Percentiles rank a stretch among this genome's conserved stretches.
Evolutionary conservation across 2,797 vertebrate genomes (phyloP).

Genomic region (Argyrosomus regius): DNA sequence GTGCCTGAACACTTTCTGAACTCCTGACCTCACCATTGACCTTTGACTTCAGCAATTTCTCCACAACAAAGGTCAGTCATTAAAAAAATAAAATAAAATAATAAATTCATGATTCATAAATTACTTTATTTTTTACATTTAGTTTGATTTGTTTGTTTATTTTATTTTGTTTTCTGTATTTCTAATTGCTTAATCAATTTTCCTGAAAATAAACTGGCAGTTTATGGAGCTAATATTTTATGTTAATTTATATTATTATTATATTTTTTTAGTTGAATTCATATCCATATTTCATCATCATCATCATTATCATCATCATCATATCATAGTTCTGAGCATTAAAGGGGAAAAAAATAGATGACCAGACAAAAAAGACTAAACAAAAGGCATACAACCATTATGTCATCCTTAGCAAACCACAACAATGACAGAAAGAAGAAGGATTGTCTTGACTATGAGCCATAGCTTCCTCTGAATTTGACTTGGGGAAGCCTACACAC

Average conservation of each 20-base stretch:
- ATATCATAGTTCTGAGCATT: no score
- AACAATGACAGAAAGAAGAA: not conserved
- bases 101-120: no score
- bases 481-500: not conserved
- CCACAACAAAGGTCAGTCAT: no score
- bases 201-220: not conserved
- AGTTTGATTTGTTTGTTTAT: no score
- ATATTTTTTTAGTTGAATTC: not conserved
- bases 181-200: not conserved
- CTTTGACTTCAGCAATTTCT: no score
- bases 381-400: accelerated
- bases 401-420: not conserved
- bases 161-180: not conserved
- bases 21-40: no score
- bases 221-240: not conserved
- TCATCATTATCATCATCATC: no score
- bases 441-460: no score
- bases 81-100: no score
- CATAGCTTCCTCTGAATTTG: not conserved
- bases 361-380: not conserved
- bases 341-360: no score
- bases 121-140: not conserved
- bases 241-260: not conserved
- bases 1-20: no score
- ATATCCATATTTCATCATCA: no score